These are phyloP conservation scores for Drosophila baimaii DNA, from an alignment of 1,140 invertebrate genomes.

Conservation along the genomic window DNA sequence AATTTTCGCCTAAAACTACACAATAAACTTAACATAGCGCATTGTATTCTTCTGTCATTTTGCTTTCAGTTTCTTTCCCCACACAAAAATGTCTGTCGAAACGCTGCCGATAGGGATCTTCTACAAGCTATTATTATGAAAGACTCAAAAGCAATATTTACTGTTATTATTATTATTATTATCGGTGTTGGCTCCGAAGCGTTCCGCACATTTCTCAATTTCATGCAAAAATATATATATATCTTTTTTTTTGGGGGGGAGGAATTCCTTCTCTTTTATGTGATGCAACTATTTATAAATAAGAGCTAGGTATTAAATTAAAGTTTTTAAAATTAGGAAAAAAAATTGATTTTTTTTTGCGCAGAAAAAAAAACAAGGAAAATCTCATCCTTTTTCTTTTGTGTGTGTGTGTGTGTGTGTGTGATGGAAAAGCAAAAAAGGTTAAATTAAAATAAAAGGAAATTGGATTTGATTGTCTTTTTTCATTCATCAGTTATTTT, in stretches of 20 bases:
- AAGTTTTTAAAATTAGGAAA: conserved; percentile 58
- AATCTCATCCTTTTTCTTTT: conserved; percentile 24
- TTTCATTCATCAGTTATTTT: conserved; percentile 3
- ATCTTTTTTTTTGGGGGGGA: conserved; percentile 6
- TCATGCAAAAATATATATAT: conserved; percentile 46
- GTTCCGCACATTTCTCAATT: conserved; percentile 43
- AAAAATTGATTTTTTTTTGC: conserved; percentile 46
- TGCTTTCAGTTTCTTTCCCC: conserved; percentile 20
- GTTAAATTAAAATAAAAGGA: conserved; percentile 7
- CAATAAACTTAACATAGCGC: conserved; percentile 81
- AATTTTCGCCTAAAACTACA: conserved; percentile 78
- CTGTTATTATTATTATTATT: conserved; percentile 43
- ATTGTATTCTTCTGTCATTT: conserved; percentile 45
- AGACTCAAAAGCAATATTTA: conserved; percentile 80
- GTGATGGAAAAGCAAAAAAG: conserved; percentile 35
- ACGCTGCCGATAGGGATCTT: conserved; percentile 31
- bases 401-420: conserved; percentile 24
- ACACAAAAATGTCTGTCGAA: conserved; percentile 31
- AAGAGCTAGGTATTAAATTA: conserved; percentile 73
- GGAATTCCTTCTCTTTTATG: conserved; percentile 13
- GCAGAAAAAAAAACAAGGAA: conserved; percentile 48
- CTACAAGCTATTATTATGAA: conserved; percentile 60
- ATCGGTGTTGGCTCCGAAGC: conserved; percentile 31
- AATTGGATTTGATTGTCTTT: conserved; percentile 16
- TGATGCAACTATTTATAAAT: conserved; percentile 52